phyloP scores from a whole-genome alignment of 1,140 invertebrate species.

The Drosophila pectinifera region DNA sequence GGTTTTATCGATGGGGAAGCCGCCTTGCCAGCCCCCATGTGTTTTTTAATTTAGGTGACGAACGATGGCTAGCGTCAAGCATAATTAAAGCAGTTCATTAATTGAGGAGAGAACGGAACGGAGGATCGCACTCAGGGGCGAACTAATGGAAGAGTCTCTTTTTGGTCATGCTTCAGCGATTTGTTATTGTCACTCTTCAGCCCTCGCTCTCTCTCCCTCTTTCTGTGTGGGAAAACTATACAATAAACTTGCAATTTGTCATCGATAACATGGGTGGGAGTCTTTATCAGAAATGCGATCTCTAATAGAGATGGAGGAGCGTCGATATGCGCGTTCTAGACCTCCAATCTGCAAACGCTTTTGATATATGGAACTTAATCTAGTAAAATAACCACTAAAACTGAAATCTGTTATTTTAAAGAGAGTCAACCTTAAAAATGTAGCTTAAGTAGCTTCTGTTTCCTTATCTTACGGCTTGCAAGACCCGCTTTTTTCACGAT shows the following conservation, averaged over 20 bases:
- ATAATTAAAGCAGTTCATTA: slow-evolving; percentile 58
- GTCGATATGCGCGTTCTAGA: not conserved
- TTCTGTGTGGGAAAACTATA: not conserved
- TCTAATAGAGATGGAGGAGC: not conserved
- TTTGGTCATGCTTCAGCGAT: slow-evolving; percentile 40
- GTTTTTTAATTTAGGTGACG: slow-evolving; percentile 32
- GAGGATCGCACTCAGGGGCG: slow-evolving; percentile 27
- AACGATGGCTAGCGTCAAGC: slow-evolving; percentile 26
- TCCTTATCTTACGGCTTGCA: not conserved
- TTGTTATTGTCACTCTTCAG: slow-evolving; percentile 20
- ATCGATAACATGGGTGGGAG: not conserved
- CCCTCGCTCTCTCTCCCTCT: not conserved
- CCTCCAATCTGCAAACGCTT: too few relatives aligned
- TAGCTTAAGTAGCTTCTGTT: not conserved
- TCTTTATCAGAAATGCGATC: not conserved
- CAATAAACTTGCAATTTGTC: slow-evolving; percentile 20
- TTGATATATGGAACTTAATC: too few relatives aligned
- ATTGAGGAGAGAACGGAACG: slow-evolving; percentile 18
- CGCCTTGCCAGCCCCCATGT: not conserved
- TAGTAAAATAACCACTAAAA: too few relatives aligned
- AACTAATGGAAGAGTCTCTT: slow-evolving; percentile 1
- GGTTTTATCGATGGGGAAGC: slow-evolving; percentile 13
- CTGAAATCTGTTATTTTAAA: too few relatives aligned
- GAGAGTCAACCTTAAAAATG: too few relatives aligned
- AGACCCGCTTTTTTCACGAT: not conserved